Conservation (phyloP, 1,140 invertebrate genomes). For the Caenorhabditis briggsae region DNA sequence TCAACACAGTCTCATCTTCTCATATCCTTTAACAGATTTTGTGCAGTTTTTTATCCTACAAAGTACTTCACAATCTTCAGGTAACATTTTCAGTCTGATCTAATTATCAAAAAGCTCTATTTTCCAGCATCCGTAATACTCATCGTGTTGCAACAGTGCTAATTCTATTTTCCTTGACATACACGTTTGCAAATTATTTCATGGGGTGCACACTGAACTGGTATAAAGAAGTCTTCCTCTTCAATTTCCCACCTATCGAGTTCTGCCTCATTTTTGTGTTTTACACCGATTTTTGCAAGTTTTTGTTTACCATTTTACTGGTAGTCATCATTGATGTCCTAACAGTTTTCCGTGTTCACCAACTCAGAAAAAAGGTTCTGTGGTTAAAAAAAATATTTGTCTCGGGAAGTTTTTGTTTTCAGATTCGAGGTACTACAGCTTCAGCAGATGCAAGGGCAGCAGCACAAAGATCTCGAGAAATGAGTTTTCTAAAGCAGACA, state of each 20-base stretch:
- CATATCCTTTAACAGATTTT: background rate
- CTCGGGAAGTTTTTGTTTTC: background rate
- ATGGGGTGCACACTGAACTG: background rate
- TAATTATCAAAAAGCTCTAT: background rate
- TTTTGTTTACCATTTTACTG: background rate
- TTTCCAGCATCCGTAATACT: background rate
- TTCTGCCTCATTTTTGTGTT: background rate
- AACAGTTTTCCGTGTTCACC: background rate
- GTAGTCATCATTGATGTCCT: background rate
- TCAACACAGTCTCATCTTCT: slow-evolving; percentile 7
- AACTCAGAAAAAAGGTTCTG: background rate
- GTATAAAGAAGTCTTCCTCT: background rate
- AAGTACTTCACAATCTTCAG: slow-evolving; percentile 1
- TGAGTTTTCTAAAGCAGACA: background rate
- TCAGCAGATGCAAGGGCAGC: background rate
- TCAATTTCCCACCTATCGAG: background rate
- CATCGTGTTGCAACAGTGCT: background rate
- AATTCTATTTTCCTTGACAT: background rate
- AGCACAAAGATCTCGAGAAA: background rate
- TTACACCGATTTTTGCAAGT: slow-evolving; percentile 5
- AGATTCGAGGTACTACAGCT: background rate
- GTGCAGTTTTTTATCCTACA: background rate
- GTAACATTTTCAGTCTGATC: background rate
- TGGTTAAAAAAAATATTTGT: background rate
- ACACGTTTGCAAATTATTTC: background rate